Evolutionary conservation across 2,888 invertebrate species (phyloP), one percentile per base, ranked within the genome.

Genomic region (Podabrus alpinus): DNA sequence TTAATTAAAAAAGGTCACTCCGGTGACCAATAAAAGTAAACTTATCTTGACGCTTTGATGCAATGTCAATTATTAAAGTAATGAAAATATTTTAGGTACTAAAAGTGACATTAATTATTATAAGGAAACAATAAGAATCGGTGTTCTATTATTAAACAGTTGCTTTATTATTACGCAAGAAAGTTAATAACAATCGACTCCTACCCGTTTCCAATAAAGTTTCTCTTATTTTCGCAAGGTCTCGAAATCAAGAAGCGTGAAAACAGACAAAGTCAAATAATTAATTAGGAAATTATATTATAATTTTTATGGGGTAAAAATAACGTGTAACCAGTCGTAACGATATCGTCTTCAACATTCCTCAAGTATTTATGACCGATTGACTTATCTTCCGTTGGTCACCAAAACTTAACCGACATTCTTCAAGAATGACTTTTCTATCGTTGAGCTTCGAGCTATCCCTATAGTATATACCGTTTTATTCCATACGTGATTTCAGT

Each of bases 201-300:
- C 75, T 72, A 68, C 73, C 73, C 62, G 29, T 70, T 72, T 77
- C 68, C 66, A 75, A 77, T 64, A 77, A 75, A 73, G 75, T 77
- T 78, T 77, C 78, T 75, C 75, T 74, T 78, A 72, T 75, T 72
- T 72, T 73, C 76, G 74, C 77, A 78, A 78, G 75, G 78, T 75
- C 71, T 75, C 62, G 67, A 66, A 72, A 62, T 77, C 72, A 74
- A 60, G 19, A 24, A 77, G 71, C 78, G 71, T 78, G 74, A 77
- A 76, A 76, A 68, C 15, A 24, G 59, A 19, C 15, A 66, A 64
- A 59, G 66, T 71, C 62, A 19, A 61, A 13, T 61, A 19, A 19
- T 19, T 16, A 64, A 19, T 64, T 64, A n/a, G 13, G 45, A 45
- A 45, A 45, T 45, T 45, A 13, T 45, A 45, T 45, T 45, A 45